Conservation (phyloP, 2,113 vertebrate genomes). For the Corydoras sp. region DNA sequence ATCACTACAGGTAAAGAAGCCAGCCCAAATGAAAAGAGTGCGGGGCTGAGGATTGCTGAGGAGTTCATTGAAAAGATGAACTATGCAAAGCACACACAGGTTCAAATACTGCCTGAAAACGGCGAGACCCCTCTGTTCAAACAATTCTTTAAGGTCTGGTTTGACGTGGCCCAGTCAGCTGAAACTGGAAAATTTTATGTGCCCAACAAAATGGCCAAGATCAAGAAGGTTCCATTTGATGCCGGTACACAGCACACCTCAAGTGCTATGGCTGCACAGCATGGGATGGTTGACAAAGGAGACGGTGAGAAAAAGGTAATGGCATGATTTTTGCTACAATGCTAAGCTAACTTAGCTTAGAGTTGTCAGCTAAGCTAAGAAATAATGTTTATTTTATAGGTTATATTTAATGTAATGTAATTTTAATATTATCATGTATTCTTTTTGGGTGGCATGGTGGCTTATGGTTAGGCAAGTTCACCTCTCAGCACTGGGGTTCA, state of each 20-base stretch:
- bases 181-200: constrained; percentile 73
- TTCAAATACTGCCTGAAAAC: constrained; percentile 77
- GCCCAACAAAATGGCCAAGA: constrained; percentile 74
- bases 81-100: constrained; percentile 77
- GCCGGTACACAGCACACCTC: constrained; percentile 71
- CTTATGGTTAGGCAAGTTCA: too few relatives aligned
- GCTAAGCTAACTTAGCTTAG: too few relatives aligned
- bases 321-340: too few relatives aligned
- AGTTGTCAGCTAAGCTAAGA: too few relatives aligned
- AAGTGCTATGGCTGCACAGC: constrained; percentile 81
- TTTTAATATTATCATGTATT: too few relatives aligned
- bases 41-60: constrained; percentile 73
- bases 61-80: constrained; percentile 78
- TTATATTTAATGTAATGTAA: too few relatives aligned
- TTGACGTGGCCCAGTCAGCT: constrained; percentile 72
- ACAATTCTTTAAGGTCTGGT: constrained; percentile 89
- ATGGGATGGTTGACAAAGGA: constrained; percentile 81
- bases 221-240: constrained; percentile 80
- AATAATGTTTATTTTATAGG: too few relatives aligned
- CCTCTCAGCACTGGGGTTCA: too few relatives aligned
- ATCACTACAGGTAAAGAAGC: constrained; percentile 68
- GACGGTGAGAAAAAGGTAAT: constrained; percentile 73
- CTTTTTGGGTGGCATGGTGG: too few relatives aligned
- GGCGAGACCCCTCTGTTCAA: constrained; percentile 87
- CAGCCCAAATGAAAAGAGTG: constrained; percentile 72